These are phyloP conservation scores for Procambarus virginalis DNA, from an alignment of 1,140 invertebrate species.

Conservation along the genomic window DNA sequence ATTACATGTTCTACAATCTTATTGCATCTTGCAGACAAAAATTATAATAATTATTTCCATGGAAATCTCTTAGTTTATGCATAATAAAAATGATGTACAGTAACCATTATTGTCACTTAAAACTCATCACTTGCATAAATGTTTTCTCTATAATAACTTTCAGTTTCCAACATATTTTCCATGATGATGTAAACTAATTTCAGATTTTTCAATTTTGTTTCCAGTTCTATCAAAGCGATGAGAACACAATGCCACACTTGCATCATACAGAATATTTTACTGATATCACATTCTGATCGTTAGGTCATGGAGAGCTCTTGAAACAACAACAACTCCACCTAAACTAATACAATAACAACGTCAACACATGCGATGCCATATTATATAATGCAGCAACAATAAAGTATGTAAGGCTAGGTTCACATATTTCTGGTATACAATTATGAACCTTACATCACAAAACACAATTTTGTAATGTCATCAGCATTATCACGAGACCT, in stretches of 20 bases:
- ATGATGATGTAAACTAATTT: too few relatives aligned
- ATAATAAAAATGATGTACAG: too few relatives aligned
- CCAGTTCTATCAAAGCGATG: neutral
- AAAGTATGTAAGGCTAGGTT: neutral
- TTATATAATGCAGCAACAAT: neutral
- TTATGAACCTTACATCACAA: constrained; percentile 1
- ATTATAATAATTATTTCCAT: too few relatives aligned
- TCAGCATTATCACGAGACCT: neutral
- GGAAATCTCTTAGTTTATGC: too few relatives aligned
- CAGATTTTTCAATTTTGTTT: neutral
- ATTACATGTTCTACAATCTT: too few relatives aligned
- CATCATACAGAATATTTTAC: neutral
- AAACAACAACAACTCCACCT: neutral
- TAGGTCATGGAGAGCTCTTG: neutral
- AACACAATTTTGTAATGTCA: neutral
- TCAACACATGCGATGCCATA: neutral
- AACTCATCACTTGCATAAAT: too few relatives aligned
- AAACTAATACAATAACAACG: neutral
- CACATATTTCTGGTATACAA: neutral
- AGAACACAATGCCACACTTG: neutral
- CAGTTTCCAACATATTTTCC: too few relatives aligned
- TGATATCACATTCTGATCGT: neutral
- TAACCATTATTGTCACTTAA: too few relatives aligned
- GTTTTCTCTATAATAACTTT: too few relatives aligned
- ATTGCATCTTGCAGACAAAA: too few relatives aligned